Base-by-base conservation (phyloP, 2,888 invertebrate species). In the Cotesia congregata region DNA sequence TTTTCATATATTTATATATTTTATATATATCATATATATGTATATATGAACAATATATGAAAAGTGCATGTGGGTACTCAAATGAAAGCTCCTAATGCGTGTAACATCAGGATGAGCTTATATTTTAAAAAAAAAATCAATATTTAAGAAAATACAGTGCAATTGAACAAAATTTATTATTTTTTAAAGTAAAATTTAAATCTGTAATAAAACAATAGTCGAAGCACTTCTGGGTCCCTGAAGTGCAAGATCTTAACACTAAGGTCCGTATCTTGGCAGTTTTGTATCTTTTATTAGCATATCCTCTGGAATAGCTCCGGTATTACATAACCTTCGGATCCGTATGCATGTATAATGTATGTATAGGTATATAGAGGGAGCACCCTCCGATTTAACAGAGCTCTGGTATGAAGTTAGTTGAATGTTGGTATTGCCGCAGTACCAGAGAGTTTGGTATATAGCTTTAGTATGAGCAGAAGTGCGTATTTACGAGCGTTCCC, bases 401-500 rank as follows among this genome's bases (percentile, higher is more conserved):
- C 50, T 50, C 50, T 50, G 50, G 50, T 50, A 50, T 30, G 30
- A 30, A 30, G 30, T 30, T 30, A 30, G 30, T 30, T 30, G 30
- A 30, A 30, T 7, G 50, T 50, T 50, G 7, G 50, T 50, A 9
- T 59, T 65, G 59, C 67, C 67, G 68, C 41, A 65, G 12, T 68
- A 65, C 70, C 69, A 69, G 68, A 68, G 70, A 76, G 74, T 70
- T 74, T 72, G 67, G 65, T 72, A 75, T 74, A 70, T 80, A 80
- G 82, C 82, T 84, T 30, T 30, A 30, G 30, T 30, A 30, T 30
- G 83, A 86, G 83, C 87, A 88, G 88, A 89, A 89, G 89, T 89
- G 89, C 89, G 89, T 89, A 89, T 89, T 89, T 89, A 89, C 89
- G 89, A 89, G 89, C 89, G 88, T 86, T 88, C 87, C 86, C 88